A percentile compares a stretch with the other conserved stretches of the same genome.
Conservation (phyloP, 2,797 vertebrate species). For the Antennarius maculatus region DNA sequence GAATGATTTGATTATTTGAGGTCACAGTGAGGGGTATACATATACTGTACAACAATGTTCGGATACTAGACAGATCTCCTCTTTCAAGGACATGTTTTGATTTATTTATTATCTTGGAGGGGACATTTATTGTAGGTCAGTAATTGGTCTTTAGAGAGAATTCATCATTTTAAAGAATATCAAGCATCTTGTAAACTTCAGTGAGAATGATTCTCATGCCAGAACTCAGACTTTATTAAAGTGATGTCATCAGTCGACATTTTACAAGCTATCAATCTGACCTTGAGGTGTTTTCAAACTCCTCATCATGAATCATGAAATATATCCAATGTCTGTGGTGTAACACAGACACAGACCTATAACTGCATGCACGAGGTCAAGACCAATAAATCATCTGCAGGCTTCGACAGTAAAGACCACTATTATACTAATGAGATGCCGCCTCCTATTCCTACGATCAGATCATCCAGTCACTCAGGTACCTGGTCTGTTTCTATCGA, state of each 20-base stretch:
- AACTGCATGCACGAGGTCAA: constrained; percentile 60
- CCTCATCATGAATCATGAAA: constrained; percentile 66
- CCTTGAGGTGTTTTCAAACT: constrained; percentile 63
- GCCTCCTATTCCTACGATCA: constrained; percentile 28
- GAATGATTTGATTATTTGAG: too few relatives aligned
- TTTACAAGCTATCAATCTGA: constrained; percentile 54
- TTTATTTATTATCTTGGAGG: neutral
- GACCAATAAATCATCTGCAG: constrained; percentile 69
- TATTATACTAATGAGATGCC: constrained; percentile 53
- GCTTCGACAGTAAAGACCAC: constrained; percentile 39
- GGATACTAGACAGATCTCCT: neutral
- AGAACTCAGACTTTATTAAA: constrained; percentile 27
- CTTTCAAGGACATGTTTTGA: neutral
- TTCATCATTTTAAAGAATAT: neutral
- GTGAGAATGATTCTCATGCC: neutral
- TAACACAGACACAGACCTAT: constrained; percentile 68
- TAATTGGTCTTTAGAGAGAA: neutral
- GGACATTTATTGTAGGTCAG: constrained; percentile 17
- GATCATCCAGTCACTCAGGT: constrained; percentile 20
- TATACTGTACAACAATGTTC: neutral
- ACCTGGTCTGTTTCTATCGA: neutral
- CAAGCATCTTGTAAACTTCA: neutral
- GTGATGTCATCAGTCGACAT: constrained; percentile 51
- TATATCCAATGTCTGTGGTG: constrained; percentile 59
- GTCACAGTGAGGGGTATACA: constrained; percentile 10